A percentile compares a stretch with the other conserved stretches of the same genome.
These are phyloP conservation scores for Vombatus ursinus DNA, from an alignment of 2,113 vertebrate species.

Conservation along the genomic window DNA sequence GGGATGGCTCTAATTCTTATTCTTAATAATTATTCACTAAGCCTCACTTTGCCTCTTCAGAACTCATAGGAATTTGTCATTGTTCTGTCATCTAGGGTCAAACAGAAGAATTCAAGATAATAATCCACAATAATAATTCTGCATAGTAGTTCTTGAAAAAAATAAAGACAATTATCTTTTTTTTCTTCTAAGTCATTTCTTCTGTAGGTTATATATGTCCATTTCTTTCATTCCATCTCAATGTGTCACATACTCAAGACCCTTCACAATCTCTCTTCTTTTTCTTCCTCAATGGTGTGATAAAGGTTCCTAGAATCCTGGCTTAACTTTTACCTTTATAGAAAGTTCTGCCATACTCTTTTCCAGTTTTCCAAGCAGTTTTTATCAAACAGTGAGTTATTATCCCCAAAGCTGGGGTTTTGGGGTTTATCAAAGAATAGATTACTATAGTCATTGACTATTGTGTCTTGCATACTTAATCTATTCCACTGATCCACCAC, in stretches of 20 bases:
- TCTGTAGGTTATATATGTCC: background rate
- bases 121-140: too few species aligned
- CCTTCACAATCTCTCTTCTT: background rate
- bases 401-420: too few species aligned
- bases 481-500: too few species aligned
- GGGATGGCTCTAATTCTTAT: too few species aligned
- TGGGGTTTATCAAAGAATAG: too few species aligned
- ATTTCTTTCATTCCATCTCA: background rate
- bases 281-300: background rate
- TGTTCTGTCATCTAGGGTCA: background rate
- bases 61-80: background rate
- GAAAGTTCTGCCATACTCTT: background rate
- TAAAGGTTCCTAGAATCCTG: background rate
- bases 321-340: constrained; percentile 15
- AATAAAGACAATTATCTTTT: background rate
- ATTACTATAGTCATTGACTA: too few species aligned
- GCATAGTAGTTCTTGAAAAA: background rate
- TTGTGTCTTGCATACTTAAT: too few species aligned
- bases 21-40: background rate
- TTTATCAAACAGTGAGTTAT: too few species aligned
- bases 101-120: background rate
- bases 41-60: background rate
- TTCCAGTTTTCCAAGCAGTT: too few species aligned
- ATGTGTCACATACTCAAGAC: background rate
- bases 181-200: background rate